Evolutionary conservation across 2,797 vertebrate species (phyloP), one percentile per base, ranked within the genome.

Genomic region (Ibycter americanus): DNA sequence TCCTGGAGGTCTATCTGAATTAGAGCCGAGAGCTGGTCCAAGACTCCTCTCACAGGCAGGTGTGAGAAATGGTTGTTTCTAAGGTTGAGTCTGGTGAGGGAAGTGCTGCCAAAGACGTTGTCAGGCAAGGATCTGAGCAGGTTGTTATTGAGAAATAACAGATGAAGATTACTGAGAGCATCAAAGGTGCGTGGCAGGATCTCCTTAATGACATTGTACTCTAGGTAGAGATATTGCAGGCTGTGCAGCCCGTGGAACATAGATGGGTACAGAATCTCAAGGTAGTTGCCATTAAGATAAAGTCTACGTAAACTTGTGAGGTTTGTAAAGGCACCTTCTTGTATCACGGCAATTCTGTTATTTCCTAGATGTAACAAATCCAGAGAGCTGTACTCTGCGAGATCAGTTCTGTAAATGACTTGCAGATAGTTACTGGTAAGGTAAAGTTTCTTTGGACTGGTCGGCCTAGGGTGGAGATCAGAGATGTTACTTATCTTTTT

Each of bases 1-100:
- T 99, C 99, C 94, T 99, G 99, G 32, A 99, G 98, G 95, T 99
- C 99, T 15, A 99, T 99, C 98, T 99, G 99, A 96, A 99, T 99
- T 40, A 99, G 99, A 17, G 99, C 99, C 0, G 99, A 99, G 5
- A 99, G 99, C 98, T 99, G 99, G 95, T 99, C 99, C 38, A 99
- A 97, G 46, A 99, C 99, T 3, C 99, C 99, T 61, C 97, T 98
- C 58, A 99, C 99, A 1, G 99, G 99, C 84, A 99, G 97, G 74
- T 99, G 97, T 0, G 99, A 99, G 97, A 99, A 99, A 78, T 99
- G 99, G 79, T 99, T 99, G 98, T 99, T 99, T 86, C 99, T 98
- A 82, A 99, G 97, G 96, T 99, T 99, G 81, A 99, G 99, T 51
- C 99, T 98, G 5, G 99, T 99, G 56, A 99, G 98, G 96, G 99